Evolutionary conservation across 1,140 invertebrate genomes (phyloP).

Genomic region (Leptinotarsa undecemlineata): DNA sequence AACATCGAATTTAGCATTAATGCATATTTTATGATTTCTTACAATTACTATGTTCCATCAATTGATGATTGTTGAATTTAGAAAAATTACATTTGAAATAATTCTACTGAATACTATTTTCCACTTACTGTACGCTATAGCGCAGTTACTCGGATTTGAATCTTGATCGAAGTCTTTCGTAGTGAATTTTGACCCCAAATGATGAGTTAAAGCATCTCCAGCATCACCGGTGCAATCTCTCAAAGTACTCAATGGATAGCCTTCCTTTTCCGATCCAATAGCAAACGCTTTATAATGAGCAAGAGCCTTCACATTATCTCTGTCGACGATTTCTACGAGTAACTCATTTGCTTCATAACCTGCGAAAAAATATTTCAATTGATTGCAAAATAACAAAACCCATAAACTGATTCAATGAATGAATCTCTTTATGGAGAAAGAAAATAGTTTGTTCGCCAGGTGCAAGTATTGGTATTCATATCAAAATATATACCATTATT

Average conservation of each 20-base stretch:
- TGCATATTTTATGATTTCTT: too few relatives aligned
- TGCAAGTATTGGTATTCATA: too few relatives aligned
- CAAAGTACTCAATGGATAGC: slow-evolving; percentile 66
- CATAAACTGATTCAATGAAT: too few relatives aligned
- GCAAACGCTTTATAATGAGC: slow-evolving; percentile 69
- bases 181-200: slow-evolving; percentile 73
- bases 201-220: slow-evolving; percentile 72
- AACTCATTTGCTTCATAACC: slow-evolving; percentile 36
- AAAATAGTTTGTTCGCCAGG: too few relatives aligned
- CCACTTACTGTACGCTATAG: slow-evolving; percentile 59
- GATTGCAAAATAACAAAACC: too few relatives aligned
- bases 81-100: not conserved
- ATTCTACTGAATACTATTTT: not conserved
- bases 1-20: too few relatives aligned
- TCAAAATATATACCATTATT: too few relatives aligned
- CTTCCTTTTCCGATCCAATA: slow-evolving; percentile 65
- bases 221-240: slow-evolving; percentile 66
- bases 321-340: slow-evolving; percentile 70
- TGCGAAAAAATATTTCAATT: not conserved
- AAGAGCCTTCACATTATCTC: slow-evolving; percentile 58
- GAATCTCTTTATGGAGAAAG: too few relatives aligned
- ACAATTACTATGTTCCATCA: too few relatives aligned
- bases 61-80: too few relatives aligned
- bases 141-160: slow-evolving; percentile 71
- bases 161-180: slow-evolving; percentile 75